Base-by-base conservation (phyloP, 2,888 invertebrate species). In the Drosophila falleni region DNA sequence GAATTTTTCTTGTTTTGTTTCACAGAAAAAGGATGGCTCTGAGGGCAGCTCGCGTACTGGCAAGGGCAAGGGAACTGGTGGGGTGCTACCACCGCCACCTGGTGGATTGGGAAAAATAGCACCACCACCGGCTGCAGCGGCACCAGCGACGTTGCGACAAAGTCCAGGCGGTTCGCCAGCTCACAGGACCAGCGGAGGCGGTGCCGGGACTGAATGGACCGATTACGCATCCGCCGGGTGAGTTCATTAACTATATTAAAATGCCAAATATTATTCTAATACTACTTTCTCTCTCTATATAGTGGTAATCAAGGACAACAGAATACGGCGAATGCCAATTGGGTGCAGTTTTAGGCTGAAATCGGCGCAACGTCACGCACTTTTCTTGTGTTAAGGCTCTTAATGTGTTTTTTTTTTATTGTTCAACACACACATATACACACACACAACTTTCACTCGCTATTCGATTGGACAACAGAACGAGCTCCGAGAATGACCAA, bases 21-120 rank as follows among this genome's bases (percentile, higher is more conserved):
- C 2, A 13, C 90, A 97, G 97, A 97, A 97, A 94, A 97, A 97
- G 92, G 97, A 97, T 93, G 97, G 97, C 23, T 95, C 95, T 56
- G 97, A 97, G 90, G 94, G 94, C 41, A 89, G 94, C 47, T 90
- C 92, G 13, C 94, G 95, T 67, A 95, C 96, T 87, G 93, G 95
- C 3, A 96, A 95, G 67, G 81, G 91, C 55, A 94, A 95, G 82
- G 92, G 94, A 5, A 94, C 95, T 29, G 93, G 94, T 1, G 94
- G 94, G 2, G 93, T 97, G 65, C 94, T 97, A 58, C 98, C 98
- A 39, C 98, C 98, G 6, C 98, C 98, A 10, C 97, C 97, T 0
- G 95, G 96, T 44, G 95, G 96, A 1, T 70, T 91, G 19, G 91
- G 89, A 33, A 96, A 95, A 92, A 94, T 96, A 70, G 95, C 96